Percentiles rank a stretch among this genome's conserved stretches.
These are phyloP conservation scores for Sphaerolaimus hirsutus DNA, from an alignment of 2,888 invertebrate genomes.

Conservation along the genomic window DNA sequence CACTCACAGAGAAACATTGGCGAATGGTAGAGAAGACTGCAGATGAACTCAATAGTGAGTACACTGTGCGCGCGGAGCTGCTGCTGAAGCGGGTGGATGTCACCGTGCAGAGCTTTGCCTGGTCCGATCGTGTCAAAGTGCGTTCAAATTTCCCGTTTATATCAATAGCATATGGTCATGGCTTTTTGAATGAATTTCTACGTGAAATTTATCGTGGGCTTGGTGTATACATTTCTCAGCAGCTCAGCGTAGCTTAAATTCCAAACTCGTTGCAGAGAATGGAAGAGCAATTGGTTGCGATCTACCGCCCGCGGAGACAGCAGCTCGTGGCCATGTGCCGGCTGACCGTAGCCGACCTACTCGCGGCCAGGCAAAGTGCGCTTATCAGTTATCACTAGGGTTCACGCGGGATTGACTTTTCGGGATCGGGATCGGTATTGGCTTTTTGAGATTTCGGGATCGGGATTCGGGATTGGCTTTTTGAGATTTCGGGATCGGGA, in stretches of 20 bases:
- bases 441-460: too few species aligned
- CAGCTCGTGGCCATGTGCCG: slow-evolving; percentile 37
- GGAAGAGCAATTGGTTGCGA: slow-evolving; percentile 42
- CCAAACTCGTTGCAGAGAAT: slow-evolving; percentile 38
- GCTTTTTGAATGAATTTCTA: too few species aligned
- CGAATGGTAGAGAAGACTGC: slow-evolving; percentile 43
- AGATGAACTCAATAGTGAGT: slow-evolving; percentile 52
- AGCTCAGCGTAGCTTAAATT: neutral
- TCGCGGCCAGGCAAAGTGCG: slow-evolving; percentile 50
- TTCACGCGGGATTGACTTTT: too few species aligned
- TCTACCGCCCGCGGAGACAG: slow-evolving; percentile 35
- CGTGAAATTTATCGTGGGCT: too few species aligned
- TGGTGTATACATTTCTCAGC: neutral
- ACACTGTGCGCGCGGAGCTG: slow-evolving; percentile 54
- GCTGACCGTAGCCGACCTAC: slow-evolving; percentile 47
- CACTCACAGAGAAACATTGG: slow-evolving; percentile 52
- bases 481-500: too few species aligned
- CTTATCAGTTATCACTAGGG: neutral
- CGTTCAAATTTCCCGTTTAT: too few species aligned
- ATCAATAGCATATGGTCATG: too few species aligned
- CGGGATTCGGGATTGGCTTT: too few species aligned
- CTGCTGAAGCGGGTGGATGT: slow-evolving; percentile 69
- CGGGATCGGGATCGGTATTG: too few species aligned
- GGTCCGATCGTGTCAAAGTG: slow-evolving; percentile 39
- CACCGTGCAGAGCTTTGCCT: slow-evolving; percentile 68